phyloP scores from a whole-genome alignment of 2,888 invertebrate genomes.

The Heliothis peltigera region DNA sequence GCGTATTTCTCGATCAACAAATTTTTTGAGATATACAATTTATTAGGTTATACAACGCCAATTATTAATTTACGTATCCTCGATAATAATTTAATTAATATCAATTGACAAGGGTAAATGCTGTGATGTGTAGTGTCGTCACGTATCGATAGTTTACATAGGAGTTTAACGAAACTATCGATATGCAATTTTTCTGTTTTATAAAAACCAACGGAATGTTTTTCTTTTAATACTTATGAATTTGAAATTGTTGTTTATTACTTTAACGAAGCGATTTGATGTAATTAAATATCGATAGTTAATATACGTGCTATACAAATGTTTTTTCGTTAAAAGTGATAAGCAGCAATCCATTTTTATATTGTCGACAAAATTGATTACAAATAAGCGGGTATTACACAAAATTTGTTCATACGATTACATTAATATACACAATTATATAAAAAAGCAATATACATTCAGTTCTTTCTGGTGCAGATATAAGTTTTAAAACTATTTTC shows the following conservation, averaged over 20 bases:
- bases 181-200: constrained; percentile 42
- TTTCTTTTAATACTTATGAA: constrained; percentile 37
- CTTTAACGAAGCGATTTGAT: background rate
- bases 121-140: constrained; percentile 49
- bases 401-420: constrained; percentile 57
- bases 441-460: constrained; percentile 68
- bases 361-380: constrained; percentile 28
- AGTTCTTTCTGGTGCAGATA: constrained; percentile 68
- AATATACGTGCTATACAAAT: background rate
- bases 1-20: constrained; percentile 61
- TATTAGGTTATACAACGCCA: constrained; percentile 65
- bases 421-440: constrained; percentile 62
- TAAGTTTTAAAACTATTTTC: constrained; percentile 45
- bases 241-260: constrained; percentile 32
- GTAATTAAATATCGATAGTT: background rate
- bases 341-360: constrained; percentile 24
- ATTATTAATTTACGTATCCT: constrained; percentile 55
- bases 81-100: constrained; percentile 62
- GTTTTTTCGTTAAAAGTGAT: constrained; percentile 17
- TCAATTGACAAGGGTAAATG: constrained; percentile 68
- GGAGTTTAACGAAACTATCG: constrained; percentile 51
- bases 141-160: constrained; percentile 55
- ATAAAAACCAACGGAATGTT: constrained; percentile 58
- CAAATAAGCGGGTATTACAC: constrained; percentile 44
- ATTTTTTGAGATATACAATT: constrained; percentile 62